phyloP scores from a whole-genome alignment of 1,140 invertebrate genomes.

The Drusus annulatus region DNA sequence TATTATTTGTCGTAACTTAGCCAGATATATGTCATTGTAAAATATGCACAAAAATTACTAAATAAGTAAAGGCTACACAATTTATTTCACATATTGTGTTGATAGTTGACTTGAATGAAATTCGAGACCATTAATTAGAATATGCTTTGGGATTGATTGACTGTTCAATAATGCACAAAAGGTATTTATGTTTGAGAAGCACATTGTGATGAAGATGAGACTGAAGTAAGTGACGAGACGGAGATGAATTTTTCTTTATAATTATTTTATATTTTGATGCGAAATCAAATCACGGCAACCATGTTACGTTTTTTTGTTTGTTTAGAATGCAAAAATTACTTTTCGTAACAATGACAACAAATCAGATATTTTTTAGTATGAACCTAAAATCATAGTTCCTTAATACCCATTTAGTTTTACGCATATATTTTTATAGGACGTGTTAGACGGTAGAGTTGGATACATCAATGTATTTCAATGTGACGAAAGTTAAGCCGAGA shows the following conservation, averaged over 20 bases:
- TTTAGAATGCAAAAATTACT: background rate
- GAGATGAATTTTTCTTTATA: constrained; percentile 1
- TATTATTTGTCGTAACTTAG: constrained; percentile 14
- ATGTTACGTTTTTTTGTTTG: background rate
- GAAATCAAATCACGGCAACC: background rate
- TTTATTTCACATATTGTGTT: background rate
- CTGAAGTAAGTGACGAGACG: constrained; percentile 8
- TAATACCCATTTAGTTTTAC: background rate
- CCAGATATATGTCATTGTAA: constrained; percentile 10
- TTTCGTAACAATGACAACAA: background rate
- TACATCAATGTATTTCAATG: no score
- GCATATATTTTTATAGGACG: background rate
- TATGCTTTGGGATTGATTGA: background rate
- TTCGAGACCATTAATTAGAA: background rate
- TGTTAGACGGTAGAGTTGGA: no score
- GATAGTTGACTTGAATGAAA: background rate
- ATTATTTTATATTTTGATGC: background rate
- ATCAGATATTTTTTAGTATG: background rate
- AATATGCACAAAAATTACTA: constrained; percentile 22
- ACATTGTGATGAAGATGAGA: constrained; percentile 30
- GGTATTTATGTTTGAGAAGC: background rate
- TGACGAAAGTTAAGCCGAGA: no score
- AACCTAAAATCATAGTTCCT: constrained; percentile 12
- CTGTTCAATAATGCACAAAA: background rate
- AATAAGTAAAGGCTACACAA: background rate